Percentiles rank a stretch among this genome's conserved stretches.
Conservation (phyloP, 2,113 vertebrate species). For the Scartelaos histophorus region DNA sequence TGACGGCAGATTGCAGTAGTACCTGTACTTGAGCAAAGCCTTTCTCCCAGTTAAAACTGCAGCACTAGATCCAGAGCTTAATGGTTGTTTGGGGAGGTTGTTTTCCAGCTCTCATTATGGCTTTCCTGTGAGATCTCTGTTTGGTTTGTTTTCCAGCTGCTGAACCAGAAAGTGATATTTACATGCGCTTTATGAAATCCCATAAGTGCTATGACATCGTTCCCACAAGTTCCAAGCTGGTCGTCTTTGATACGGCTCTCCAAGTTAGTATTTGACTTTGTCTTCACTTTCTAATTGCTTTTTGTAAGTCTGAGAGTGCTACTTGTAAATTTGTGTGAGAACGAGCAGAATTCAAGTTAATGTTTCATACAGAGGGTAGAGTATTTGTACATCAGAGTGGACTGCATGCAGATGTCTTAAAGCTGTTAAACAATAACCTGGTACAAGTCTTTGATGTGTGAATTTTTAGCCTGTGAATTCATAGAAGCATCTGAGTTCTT, state of each 20-base stretch:
- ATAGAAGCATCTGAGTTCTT: neutral
- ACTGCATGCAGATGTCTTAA: slow-evolving; percentile 48
- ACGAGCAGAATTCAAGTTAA: slow-evolving; percentile 39
- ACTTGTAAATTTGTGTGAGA: neutral
- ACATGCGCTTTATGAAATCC: slow-evolving; percentile 97
- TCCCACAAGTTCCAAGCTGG: slow-evolving; percentile 97
- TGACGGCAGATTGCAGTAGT: neutral
- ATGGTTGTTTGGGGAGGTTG: slow-evolving; percentile 59
- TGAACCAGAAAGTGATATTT: slow-evolving; percentile 94
- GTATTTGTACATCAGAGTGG: slow-evolving; percentile 17
- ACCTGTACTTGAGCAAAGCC: neutral
- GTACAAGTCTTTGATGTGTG: slow-evolving; percentile 53
- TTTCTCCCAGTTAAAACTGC: slow-evolving; percentile 53
- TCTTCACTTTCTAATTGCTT: neutral
- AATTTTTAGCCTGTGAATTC: slow-evolving; percentile 46
- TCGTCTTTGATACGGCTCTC: slow-evolving; percentile 97
- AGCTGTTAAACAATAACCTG: slow-evolving; percentile 73
- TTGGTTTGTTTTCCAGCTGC: slow-evolving; percentile 72
- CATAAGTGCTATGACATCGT: slow-evolving; percentile 99
- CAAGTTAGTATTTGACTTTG: slow-evolving; percentile 80
- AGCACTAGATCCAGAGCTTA: slow-evolving; percentile 52
- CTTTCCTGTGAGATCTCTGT: slow-evolving; percentile 49
- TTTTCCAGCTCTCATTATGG: slow-evolving; percentile 39
- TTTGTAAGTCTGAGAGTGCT: neutral
- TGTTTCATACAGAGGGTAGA: slow-evolving; percentile 39